A percentile compares a stretch with the other conserved stretches of the same genome.
phyloP scores from a whole-genome alignment of 30 jellyfish, hydroid and myxozoan genomes.

The Nemopilema nomurai region DNA sequence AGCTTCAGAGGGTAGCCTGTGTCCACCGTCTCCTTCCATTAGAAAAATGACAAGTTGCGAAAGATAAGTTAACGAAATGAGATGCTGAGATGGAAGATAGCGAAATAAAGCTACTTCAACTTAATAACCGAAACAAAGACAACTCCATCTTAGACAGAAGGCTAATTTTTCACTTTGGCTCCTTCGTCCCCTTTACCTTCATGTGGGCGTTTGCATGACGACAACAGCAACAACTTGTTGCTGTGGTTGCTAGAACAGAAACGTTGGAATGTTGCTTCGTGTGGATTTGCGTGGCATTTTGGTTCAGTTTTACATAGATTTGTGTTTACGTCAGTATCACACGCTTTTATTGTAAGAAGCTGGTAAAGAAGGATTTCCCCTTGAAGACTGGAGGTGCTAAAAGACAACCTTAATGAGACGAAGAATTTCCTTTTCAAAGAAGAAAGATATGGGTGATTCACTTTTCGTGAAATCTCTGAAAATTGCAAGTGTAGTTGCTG shows the following conservation, averaged over 20 bases:
- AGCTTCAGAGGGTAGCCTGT: too few relatives aligned
- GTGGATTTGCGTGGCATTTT: not conserved
- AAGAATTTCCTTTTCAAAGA: not conserved
- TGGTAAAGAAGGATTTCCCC: not conserved
- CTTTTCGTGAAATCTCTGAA: slow-evolving; percentile 71
- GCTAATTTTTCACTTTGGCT: too few relatives aligned
- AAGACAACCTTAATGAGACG: not conserved
- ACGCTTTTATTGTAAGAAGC: not conserved
- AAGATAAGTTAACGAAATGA: too few relatives aligned
- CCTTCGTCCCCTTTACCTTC: not conserved
- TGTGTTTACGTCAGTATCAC: too few relatives aligned
- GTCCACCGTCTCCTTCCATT: too few relatives aligned
- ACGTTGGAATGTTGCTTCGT: not conserved
- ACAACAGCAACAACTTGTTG: not conserved
- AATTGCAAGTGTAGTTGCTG: slow-evolving; percentile 85
- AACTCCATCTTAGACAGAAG: too few relatives aligned
- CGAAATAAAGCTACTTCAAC: too few relatives aligned
- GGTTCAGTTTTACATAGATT: not conserved
- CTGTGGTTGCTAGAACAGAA: not conserved
- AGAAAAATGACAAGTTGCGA: too few relatives aligned
- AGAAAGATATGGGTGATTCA: slow-evolving; percentile 82
- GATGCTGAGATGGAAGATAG: too few relatives aligned
- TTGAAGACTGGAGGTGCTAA: not conserved
- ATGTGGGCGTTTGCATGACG: not conserved
- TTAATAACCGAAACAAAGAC: too few relatives aligned